A percentile compares a stretch with the other conserved stretches of the same genome.
These are phyloP conservation scores for Drosophila repletoides DNA, from an alignment of 1,140 invertebrate species.

Conservation along the genomic window DNA sequence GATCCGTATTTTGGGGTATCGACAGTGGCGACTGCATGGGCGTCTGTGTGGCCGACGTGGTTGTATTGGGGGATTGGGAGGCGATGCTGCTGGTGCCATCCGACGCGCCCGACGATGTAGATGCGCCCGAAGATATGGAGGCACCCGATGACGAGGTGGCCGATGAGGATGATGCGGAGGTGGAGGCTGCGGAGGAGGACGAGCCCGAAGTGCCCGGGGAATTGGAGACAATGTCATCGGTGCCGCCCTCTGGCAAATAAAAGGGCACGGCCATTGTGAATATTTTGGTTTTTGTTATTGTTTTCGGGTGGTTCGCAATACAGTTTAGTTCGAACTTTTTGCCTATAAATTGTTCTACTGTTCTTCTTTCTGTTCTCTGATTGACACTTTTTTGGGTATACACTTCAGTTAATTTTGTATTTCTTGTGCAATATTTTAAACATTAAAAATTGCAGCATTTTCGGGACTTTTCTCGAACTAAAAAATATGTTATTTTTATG, in stretches of 20 bases:
- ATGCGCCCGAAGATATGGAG: slow-evolving; percentile 48
- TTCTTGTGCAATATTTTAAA: slow-evolving; percentile 75
- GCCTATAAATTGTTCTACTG: slow-evolving; percentile 44
- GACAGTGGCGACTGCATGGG: slow-evolving; percentile 76
- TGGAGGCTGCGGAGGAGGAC: slow-evolving; percentile 40
- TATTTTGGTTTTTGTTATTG: slow-evolving; percentile 23
- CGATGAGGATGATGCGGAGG: slow-evolving; percentile 39
- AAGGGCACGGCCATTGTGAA: slow-evolving; percentile 80
- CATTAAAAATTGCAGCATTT: slow-evolving; percentile 70
- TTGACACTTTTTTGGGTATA: slow-evolving; percentile 42
- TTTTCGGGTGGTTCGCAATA: slow-evolving; percentile 25
- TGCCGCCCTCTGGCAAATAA: slow-evolving; percentile 76
- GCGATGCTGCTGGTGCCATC: slow-evolving; percentile 73
- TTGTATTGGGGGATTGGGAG: slow-evolving; percentile 76
- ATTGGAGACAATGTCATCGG: slow-evolving; percentile 71
- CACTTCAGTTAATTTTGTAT: slow-evolving; percentile 77
- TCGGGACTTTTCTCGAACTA: slow-evolving; percentile 37
- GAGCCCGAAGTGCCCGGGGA: slow-evolving; percentile 57
- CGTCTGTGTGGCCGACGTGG: slow-evolving; percentile 81
- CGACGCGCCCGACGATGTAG: slow-evolving; percentile 61
- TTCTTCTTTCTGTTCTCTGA: slow-evolving; percentile 27
- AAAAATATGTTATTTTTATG: slow-evolving; percentile 24
- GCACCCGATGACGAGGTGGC: slow-evolving; percentile 44
- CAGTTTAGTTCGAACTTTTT: slow-evolving; percentile 15
- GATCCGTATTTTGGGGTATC: slow-evolving; percentile 61